Evolutionary conservation across 2,888 invertebrate species (phyloP).

Genomic region (Heliconius ethilla): DNA sequence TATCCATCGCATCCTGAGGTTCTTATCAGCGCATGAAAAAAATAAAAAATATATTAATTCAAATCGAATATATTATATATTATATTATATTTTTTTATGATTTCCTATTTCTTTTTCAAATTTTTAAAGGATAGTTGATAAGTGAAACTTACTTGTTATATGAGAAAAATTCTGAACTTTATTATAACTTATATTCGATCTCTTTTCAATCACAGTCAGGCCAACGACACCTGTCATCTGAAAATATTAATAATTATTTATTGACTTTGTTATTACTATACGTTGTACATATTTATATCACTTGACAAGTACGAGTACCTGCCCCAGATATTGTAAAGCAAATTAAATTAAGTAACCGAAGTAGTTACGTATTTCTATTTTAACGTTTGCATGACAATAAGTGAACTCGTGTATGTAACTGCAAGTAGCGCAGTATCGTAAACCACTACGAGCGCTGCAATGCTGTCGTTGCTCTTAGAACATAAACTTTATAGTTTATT

Average conservation of each 20-base stretch:
- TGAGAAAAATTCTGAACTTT: slow-evolving; percentile 46
- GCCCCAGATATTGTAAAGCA: no score
- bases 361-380: background rate
- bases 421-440: background rate
- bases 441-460: background rate
- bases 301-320: no score
- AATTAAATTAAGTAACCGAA: no score
- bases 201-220: slow-evolving; percentile 50
- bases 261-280: no score
- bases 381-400: background rate
- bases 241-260: slow-evolving; percentile 30
- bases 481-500: background rate
- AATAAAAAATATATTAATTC: no score
- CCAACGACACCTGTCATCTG: slow-evolving; percentile 56
- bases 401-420: background rate
- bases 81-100: background rate
- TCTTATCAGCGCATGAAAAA: slow-evolving; percentile 42
- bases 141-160: slow-evolving; percentile 38
- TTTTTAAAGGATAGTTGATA: background rate
- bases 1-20: no score
- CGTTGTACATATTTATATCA: background rate
- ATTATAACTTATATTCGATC: slow-evolving; percentile 42
- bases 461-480: background rate
- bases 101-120: background rate
- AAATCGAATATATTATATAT: no score